These are phyloP conservation scores for Aphaenogaster rudis DNA, from an alignment of 1,140 invertebrate species.

Conservation along the genomic window DNA sequence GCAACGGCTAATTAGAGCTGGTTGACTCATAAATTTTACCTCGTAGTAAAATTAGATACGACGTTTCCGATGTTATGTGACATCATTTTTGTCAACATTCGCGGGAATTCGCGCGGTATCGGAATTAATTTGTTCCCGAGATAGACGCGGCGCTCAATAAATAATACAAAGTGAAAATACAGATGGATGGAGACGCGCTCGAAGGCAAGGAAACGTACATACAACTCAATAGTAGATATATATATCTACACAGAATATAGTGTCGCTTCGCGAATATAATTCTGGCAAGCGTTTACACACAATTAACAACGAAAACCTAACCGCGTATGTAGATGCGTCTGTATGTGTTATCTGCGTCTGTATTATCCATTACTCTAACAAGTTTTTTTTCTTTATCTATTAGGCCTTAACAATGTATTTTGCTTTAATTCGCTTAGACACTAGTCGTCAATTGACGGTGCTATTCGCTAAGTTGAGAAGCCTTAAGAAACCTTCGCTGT, in stretches of 20 bases:
- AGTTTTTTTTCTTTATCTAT: constrained; percentile 76
- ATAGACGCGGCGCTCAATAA: background rate
- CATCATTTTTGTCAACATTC: constrained; percentile 1
- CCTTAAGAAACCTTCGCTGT: constrained; percentile 72
- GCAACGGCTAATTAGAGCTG: constrained; percentile 8
- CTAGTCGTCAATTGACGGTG: constrained; percentile 76
- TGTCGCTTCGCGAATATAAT: constrained; percentile 80
- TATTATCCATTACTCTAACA: constrained; percentile 68
- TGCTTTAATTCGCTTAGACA: constrained; percentile 79
- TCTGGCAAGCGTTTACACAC: constrained; percentile 77
- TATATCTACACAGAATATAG: constrained; percentile 70
- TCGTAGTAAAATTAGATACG: constrained; percentile 12
- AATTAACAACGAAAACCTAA: constrained; percentile 70
- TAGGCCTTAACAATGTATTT: constrained; percentile 82
- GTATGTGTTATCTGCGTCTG: constrained; percentile 1
- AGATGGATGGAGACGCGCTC: constrained; percentile 49
- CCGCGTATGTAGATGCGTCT: constrained; percentile 47
- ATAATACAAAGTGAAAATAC: background rate
- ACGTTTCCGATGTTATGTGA: constrained; percentile 17
- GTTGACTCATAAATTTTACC: constrained; percentile 32
- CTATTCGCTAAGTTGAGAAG: constrained; percentile 75
- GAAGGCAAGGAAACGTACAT: constrained; percentile 73
- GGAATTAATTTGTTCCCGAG: constrained; percentile 11
- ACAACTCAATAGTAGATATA: constrained; percentile 70
- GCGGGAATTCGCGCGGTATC: background rate